A percentile compares a stretch with the other conserved stretches of the same genome.
Evolutionary conservation across 1,140 invertebrate species (phyloP).

Genomic region (Augochlora pura): DNA sequence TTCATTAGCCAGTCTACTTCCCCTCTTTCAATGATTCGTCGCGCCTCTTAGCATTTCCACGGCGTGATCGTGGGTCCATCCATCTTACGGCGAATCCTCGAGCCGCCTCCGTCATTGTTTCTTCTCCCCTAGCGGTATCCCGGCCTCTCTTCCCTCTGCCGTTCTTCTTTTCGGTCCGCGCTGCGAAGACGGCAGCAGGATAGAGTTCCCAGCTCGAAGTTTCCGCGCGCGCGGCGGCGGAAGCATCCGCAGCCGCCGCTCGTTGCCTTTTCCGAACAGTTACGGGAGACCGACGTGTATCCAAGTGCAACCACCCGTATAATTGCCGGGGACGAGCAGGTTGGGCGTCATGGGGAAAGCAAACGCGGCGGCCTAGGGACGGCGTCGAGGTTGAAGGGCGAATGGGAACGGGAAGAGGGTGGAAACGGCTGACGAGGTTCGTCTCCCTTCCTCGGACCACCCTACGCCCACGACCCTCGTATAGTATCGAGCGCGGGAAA

Average conservation of each 20-base stretch:
- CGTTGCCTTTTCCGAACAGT: conserved; percentile 69
- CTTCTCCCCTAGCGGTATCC: conserved; percentile 16
- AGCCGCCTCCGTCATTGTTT: conserved; percentile 41
- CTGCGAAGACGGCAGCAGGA: conserved; percentile 11
- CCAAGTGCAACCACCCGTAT: conserved; percentile 77
- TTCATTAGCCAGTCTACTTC: conserved; percentile 70
- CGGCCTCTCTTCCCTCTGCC: conserved; percentile 35
- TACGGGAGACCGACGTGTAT: conserved; percentile 78
- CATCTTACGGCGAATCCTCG: conserved; percentile 67
- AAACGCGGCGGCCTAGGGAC: conserved; percentile 36
- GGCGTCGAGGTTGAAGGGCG: conserved; percentile 61
- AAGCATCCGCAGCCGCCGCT: conserved; percentile 29
- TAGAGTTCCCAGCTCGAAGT: not conserved
- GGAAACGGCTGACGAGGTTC: conserved; percentile 74
- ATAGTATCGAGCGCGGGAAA: conserved; percentile 53
- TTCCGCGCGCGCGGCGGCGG: too few species aligned
- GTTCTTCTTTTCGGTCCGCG: conserved; percentile 39
- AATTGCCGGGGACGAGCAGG: conserved; percentile 73
- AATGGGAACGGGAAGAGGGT: conserved; percentile 61
- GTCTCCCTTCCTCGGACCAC: conserved; percentile 13
- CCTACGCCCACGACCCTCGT: not conserved
- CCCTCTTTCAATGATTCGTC: conserved; percentile 77
- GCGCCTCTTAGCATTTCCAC: conserved; percentile 73
- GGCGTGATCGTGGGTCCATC: conserved; percentile 68
- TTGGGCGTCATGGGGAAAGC: conserved; percentile 61